Evolutionary conservation across 2,888 invertebrate species (phyloP).

Genomic region (Marronus borbonicus): DNA sequence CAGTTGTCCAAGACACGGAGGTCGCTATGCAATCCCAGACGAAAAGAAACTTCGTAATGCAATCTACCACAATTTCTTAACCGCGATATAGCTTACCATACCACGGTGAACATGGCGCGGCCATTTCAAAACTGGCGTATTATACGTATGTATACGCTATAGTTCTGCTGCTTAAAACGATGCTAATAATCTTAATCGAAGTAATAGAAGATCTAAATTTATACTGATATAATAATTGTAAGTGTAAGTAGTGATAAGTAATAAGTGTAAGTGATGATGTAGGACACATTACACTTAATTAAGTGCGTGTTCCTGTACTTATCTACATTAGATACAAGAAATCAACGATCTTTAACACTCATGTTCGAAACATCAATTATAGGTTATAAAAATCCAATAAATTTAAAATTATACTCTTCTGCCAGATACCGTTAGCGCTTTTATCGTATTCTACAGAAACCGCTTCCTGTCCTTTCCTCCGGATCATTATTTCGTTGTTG

Average conservation of each 20-base stretch:
- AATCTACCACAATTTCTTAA: too few species aligned
- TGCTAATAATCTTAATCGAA: too few species aligned
- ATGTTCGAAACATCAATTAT: conserved; percentile 2
- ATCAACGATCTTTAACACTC: neutral
- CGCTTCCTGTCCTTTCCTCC: conserved; percentile 46
- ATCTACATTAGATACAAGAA: neutral
- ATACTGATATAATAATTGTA: neutral
- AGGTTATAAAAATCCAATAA: conserved; percentile 38
- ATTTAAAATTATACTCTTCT: conserved; percentile 38
- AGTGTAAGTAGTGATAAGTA: too few species aligned
- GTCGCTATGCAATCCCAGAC: too few species aligned
- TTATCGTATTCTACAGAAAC: conserved; percentile 18
- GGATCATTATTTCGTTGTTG: conserved; percentile 39
- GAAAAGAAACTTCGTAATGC: too few species aligned
- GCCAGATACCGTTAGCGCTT: conserved; percentile 29
- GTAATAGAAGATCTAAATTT: too few species aligned
- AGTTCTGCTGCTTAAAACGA: too few species aligned
- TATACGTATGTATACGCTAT: too few species aligned
- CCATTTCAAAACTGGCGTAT: too few species aligned
- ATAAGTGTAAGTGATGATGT: neutral
- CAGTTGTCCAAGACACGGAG: too few species aligned
- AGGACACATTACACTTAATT: neutral
- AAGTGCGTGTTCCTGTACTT: neutral
- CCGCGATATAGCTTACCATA: too few species aligned
- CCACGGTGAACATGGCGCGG: too few species aligned